Conservation (phyloP, 2,113 vertebrate species). For the Phocoena phocoena region DNA sequence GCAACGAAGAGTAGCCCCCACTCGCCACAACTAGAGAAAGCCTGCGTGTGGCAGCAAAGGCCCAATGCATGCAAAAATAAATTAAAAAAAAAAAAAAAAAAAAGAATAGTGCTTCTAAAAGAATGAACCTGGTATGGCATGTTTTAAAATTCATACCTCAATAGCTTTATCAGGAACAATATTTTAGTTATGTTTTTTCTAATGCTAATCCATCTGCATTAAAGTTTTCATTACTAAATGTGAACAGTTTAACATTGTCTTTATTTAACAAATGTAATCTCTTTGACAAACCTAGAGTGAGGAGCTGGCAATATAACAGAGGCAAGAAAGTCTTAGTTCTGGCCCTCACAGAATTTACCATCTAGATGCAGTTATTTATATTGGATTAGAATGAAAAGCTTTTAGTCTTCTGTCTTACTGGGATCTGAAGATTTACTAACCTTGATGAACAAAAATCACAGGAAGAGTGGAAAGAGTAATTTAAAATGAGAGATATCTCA, state of each 20-base stretch:
- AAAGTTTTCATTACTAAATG: background rate
- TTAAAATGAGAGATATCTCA: background rate
- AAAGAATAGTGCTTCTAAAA: background rate
- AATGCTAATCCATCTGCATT: background rate
- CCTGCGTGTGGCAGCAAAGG: too few relatives aligned
- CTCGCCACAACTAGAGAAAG: too few relatives aligned
- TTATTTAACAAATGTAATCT: background rate
- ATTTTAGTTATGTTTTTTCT: background rate
- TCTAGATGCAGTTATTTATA: background rate
- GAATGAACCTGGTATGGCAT: background rate
- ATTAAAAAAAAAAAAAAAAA: too few relatives aligned
- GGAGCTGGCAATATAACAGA: background rate
- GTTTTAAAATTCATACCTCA: background rate
- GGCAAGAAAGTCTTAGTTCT: background rate
- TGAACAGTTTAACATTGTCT: background rate
- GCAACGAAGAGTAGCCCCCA: too few relatives aligned
- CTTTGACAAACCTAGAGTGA: background rate
- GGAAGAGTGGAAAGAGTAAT: background rate
- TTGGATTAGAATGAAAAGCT: background rate
- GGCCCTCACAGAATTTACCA: background rate
- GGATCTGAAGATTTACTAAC: background rate
- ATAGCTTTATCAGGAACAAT: background rate
- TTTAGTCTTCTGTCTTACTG: background rate
- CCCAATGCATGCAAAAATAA: too few relatives aligned
- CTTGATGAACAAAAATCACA: background rate